Base-by-base conservation (phyloP, 2,797 vertebrate genomes). In the Echeneis naucrates region DNA sequence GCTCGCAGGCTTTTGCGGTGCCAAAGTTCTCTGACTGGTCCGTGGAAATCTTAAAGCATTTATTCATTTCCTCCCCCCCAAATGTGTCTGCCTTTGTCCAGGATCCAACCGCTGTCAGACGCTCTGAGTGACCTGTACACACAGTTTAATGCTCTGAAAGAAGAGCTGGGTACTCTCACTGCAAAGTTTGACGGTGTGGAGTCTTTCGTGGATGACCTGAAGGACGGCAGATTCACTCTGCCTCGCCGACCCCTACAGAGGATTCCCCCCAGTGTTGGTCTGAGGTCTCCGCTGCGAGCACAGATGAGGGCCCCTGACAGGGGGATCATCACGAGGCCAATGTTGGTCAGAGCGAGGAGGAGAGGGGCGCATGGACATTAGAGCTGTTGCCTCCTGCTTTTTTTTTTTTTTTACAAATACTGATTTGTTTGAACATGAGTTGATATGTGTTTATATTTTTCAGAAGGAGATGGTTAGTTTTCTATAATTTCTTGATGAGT, bases 141-240 rank as follows among this genome's bases (percentile, higher is more conserved):
- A 72, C 94, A 96, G 77, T 96, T 97, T 57, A 95, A 95, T 68
- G 42, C 68, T 5, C 89, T 97, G 5, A 97, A 97, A 67, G 95
- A 94, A 4, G 95, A 94, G 79, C 92, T 97, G 72, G 94, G 81
- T 2, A 88, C 69, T 32, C 94, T 97, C 56, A 93, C 88, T 17
- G 74, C 71, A 2, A 95, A 95, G 66, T 95, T 97, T 38, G 95
- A 95, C 27, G 83, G 86, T 4, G 76, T 95, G 38, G 96, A 97
- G 60, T 86, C 80, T 6, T 93, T 95, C 47, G 93, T 95, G 70
- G 96, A 97, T 0, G 92, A 93, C 13, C 80, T 95, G 19, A 94
- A 87, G 79, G 83, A 91, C 0, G 86, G 91, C 24, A 92, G 70
- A 35, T 68, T 78, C 11, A 40, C 82, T 17, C 52, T 50, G 8